Conservation (phyloP, 2,113 vertebrate species). For the Psettodes erumei region DNA sequence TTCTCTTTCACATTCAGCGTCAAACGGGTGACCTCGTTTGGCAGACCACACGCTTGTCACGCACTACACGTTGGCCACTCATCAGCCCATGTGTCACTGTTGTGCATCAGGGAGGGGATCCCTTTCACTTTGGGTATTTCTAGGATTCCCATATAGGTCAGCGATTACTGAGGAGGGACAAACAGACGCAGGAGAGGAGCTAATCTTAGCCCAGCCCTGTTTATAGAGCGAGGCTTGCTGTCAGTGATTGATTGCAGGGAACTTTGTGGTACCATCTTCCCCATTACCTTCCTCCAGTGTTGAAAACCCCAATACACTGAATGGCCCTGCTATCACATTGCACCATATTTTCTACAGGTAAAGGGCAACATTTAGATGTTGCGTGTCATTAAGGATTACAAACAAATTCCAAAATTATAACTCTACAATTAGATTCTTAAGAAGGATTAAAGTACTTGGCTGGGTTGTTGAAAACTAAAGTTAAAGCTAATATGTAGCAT, state of each 20-base stretch:
- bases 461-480: not conserved
- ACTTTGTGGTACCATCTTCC: slow-evolving; percentile 19
- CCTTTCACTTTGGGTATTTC: slow-evolving; percentile 50
- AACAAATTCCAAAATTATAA: slow-evolving; percentile 1
- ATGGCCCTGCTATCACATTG: not conserved
- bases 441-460: not conserved
- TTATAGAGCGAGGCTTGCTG: slow-evolving; percentile 18
- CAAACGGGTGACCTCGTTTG: not conserved
- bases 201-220: slow-evolving; percentile 66
- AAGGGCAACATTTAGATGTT: slow-evolving; percentile 1
- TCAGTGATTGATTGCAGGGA: slow-evolving; percentile 31
- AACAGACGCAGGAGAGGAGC: slow-evolving; percentile 21
- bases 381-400: not conserved
- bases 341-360: not conserved
- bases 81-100: slow-evolving; percentile 13
- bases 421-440: not conserved
- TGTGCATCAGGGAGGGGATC: slow-evolving; percentile 29
- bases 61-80: slow-evolving; percentile 14
- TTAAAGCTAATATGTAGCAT: not conserved
- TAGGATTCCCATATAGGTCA: slow-evolving; percentile 61
- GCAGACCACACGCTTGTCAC: not conserved
- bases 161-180: slow-evolving; percentile 27
- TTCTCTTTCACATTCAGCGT: slow-evolving; percentile 20
- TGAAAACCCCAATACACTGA: slow-evolving; percentile 4
- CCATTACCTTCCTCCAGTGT: slow-evolving; percentile 18